Base-by-base conservation (phyloP, 1,140 invertebrate genomes). In the Leptinotarsa texana region DNA sequence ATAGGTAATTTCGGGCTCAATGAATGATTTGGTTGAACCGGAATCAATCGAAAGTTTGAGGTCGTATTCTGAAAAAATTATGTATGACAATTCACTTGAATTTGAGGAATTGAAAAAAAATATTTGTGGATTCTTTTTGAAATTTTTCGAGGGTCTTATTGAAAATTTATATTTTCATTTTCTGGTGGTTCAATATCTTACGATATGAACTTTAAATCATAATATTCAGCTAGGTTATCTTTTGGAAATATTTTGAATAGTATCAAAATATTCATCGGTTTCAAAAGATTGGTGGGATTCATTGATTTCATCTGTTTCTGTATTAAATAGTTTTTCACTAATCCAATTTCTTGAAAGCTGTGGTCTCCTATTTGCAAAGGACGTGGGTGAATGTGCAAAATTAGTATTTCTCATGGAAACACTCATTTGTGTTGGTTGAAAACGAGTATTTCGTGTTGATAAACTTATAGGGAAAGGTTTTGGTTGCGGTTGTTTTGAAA, bases 301-400 rank as follows among this genome's bases (percentile, higher is more conserved):
- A 68, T 74, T 61, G 13, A 48, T 68, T 24, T 66, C n/a, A 68
- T 68, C 63, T 4, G 63, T 15, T 51, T 61, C 67, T 18, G 63
- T 74, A 49, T 67, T 49, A 17, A 49, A 17, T 21, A 21, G n/a
- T 42, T n/a, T 3, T 57, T n/a, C 51, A 17, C 15, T 3, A n/a
- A 57, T 57, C 3, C 13, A 17, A 57, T 49, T 74, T 67, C 22
- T n/a, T 33, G 33, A 1, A 11, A 8, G 33, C 8, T 74, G 17
- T 47, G n/a, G 15, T 51, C 51, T 42, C 3, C 8, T 22, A 6
- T 51, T 22, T 49, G 3, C 22, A 21, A 69, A 22, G 8, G 13
- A 27, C n/a, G 18, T 49, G 48, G 68, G 0, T 13, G 68, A 3
- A 1, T 51, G 15, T 33, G 33, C 33, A 11, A 11, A 33, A 57